Evolutionary conservation across 2,113 vertebrate genomes (phyloP).

Genomic region (Malaclemys terrapin): DNA sequence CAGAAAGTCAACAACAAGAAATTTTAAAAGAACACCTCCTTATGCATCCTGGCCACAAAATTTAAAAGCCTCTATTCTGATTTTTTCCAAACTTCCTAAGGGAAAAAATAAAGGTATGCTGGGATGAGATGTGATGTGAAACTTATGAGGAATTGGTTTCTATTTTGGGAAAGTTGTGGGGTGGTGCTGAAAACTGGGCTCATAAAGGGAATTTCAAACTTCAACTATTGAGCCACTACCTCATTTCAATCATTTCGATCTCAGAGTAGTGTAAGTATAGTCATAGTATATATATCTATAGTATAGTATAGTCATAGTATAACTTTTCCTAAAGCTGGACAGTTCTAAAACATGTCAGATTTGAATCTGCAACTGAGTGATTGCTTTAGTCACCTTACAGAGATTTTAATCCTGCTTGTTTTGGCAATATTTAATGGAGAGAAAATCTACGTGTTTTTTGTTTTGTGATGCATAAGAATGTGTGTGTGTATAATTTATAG

Average conservation of each 20-base stretch:
- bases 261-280: background rate
- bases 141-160: background rate
- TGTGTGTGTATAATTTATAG: conserved; percentile 33
- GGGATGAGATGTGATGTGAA: background rate
- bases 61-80: background rate
- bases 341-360: background rate
- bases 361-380: background rate
- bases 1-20: background rate
- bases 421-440: background rate
- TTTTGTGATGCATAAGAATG: conserved; percentile 32
- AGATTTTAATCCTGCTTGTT: background rate
- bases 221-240: background rate
- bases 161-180: background rate
- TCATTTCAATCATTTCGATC: background rate
- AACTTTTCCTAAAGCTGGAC: background rate
- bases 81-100: background rate
- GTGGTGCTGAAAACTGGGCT: background rate
- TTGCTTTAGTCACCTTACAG: background rate
- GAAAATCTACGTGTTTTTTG: conserved; percentile 24
- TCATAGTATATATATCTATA: too few species aligned
- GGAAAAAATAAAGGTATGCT: background rate
- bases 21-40: background rate
- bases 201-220: background rate
- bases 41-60: background rate
- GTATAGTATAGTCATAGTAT: background rate